Evolutionary conservation across 2,113 vertebrate genomes (phyloP).

Genomic region (Zeus faber): DNA sequence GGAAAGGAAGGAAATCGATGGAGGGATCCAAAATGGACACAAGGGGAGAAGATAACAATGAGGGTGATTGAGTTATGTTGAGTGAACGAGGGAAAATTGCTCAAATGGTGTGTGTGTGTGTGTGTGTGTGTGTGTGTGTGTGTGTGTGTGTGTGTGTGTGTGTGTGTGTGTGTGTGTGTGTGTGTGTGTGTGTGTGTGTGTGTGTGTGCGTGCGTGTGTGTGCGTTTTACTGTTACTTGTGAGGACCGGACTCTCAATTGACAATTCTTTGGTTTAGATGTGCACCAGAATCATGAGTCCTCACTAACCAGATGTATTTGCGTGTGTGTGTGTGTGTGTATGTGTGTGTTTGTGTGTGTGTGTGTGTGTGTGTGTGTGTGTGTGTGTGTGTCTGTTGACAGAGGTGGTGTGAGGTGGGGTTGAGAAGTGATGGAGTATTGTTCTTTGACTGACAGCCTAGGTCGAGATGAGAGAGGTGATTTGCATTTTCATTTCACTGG

Average conservation of each 20-base stretch:
- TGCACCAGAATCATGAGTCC: no score
- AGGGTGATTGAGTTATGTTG: constrained; percentile 47
- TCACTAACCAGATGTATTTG: no score
- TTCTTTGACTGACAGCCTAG: constrained; percentile 56
- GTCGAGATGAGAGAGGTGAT: constrained; percentile 44
- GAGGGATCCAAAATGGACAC: constrained; percentile 27
- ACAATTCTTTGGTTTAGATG: constrained; percentile 7
- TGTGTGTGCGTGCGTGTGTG: constrained; percentile 11
- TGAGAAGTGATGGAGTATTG: no score
- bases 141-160: background rate
- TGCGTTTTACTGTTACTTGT: background rate
- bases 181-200: background rate
- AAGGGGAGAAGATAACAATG: constrained; percentile 38
- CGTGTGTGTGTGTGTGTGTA: background rate
- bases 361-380: background rate
- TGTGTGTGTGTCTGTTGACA: constrained; percentile 19
- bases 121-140: background rate
- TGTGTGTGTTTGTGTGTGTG: constrained; percentile 1
- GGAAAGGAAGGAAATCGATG: constrained; percentile 46
- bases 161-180: background rate
- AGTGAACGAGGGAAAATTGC: constrained; percentile 44
- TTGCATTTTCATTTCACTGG: constrained; percentile 66
- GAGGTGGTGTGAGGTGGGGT: no score
- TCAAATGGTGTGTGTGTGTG: constrained; percentile 16
- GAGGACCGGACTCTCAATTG: constrained; percentile 21